A percentile compares a stretch with the other conserved stretches of the same genome.
These are phyloP conservation scores for Drymonia ruficornis DNA, from an alignment of 2,888 invertebrate species.

Conservation along the genomic window DNA sequence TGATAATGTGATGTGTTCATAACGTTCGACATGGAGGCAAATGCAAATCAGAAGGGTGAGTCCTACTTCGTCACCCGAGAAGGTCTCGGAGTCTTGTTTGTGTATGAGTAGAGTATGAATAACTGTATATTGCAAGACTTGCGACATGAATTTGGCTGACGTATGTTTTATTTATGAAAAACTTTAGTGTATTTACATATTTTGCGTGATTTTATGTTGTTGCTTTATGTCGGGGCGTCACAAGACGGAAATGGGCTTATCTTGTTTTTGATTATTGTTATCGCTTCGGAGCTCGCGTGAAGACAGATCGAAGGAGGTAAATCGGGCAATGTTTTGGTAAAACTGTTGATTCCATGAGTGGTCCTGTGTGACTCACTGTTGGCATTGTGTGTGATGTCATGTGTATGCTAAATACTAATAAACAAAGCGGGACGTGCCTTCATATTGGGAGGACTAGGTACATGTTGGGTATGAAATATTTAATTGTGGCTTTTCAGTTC, in stretches of 20 bases:
- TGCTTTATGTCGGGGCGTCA: constrained; percentile 34
- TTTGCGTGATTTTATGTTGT: constrained; percentile 11
- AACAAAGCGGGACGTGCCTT: constrained; percentile 52
- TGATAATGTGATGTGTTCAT: constrained; percentile 74
- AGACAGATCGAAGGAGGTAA: constrained; percentile 25
- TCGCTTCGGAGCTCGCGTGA: constrained; percentile 29
- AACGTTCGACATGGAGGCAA: constrained; percentile 74
- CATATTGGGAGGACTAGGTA: constrained; percentile 29
- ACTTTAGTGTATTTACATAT: constrained; percentile 21
- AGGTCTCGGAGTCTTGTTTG: constrained; percentile 66
- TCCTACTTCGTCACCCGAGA: constrained; percentile 48
- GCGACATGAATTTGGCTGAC: constrained; percentile 66
- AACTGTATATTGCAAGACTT: constrained; percentile 72
- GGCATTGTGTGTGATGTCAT: constrained; percentile 79
- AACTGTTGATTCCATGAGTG: constrained; percentile 25
- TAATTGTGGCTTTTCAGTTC: neutral
- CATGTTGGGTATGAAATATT: constrained; percentile 26
- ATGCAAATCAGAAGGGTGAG: constrained; percentile 79
- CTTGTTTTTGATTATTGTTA: constrained; percentile 45
- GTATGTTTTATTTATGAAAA: constrained; percentile 39
- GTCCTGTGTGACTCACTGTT: constrained; percentile 69
- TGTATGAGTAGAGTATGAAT: constrained; percentile 75
- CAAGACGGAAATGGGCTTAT: constrained; percentile 37
- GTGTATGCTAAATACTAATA: constrained; percentile 64
- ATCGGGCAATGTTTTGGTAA: constrained; percentile 26